Base-by-base conservation (phyloP, 2,888 invertebrate genomes). In the Catocala nupta region DNA sequence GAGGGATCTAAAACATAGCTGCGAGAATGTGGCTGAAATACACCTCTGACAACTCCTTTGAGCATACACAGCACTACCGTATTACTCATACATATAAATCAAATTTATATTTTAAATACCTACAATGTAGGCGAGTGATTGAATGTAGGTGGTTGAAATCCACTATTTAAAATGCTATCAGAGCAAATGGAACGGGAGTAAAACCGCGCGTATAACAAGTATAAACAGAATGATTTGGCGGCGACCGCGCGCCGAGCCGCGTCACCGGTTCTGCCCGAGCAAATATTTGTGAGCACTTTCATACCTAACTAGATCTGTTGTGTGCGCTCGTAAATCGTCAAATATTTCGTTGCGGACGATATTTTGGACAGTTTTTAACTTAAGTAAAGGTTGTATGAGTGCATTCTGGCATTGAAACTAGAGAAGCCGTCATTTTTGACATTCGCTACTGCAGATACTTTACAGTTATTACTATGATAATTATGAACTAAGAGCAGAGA, bases 151-250 rank as follows among this genome's bases (percentile, higher is more conserved):
- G 34, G 25, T 5, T 8, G 49, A 49, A 54, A 42, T 53, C 42
- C 12, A 36, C 13, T 39, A 45, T 51, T 65, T 63, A 57, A 62
- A 72, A 70, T 60, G 12, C 60, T 25, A 65, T 73, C 42, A 36
- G 50, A 59, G 50, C 44, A 66, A 66, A 73, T 63, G 57, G 65
- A 64, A 62, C 60, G 52, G 11, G 55, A 60, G 55, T 51, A 70
- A 65, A 72, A 63, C 63, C 59, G 59, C 63, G 70, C 53, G 51
- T 63, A 59, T 58, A 68, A 61, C 68, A 61, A 68, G 64, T 72
- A 64, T 65, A 69, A 62, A 73, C 63, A 66, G 59, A 70, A 68
- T 80, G 74, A 77, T 80, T 79, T 72, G 65, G 61, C 55, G 57
- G 55, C 66, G 64, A 64, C 71, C 64, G 64, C 61, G 52, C 33